Conservation (phyloP, 2,888 invertebrate species). For the Alsophila aescularia region DNA sequence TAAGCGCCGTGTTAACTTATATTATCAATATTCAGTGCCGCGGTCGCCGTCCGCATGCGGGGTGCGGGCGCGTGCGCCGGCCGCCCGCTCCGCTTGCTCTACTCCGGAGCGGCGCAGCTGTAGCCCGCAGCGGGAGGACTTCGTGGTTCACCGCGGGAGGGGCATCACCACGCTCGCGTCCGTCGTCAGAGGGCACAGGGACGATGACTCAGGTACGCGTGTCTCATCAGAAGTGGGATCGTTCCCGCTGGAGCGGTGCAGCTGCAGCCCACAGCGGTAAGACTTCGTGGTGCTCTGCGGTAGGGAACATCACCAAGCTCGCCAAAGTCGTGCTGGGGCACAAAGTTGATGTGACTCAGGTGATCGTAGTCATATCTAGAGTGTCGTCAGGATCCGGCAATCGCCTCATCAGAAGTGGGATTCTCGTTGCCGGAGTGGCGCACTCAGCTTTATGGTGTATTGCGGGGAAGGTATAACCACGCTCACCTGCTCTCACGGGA, state of each 20-base stretch:
- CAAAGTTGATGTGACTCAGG: slow-evolving; percentile 61
- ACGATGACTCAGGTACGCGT: slow-evolving; percentile 56
- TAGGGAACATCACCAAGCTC: slow-evolving; percentile 90
- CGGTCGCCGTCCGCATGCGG: slow-evolving; percentile 77
- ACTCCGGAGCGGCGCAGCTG: slow-evolving; percentile 73
- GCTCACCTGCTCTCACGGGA: too few species aligned
- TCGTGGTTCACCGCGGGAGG: slow-evolving; percentile 92
- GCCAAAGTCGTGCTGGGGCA: slow-evolving; percentile 71
- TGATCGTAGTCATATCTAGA: too few species aligned
- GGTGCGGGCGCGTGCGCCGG: slow-evolving; percentile 50
- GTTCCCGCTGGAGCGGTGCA: slow-evolving; percentile 73
- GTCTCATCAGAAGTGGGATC: too few species aligned
- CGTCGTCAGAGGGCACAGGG: slow-evolving; percentile 56
- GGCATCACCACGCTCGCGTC: slow-evolving; percentile 91
- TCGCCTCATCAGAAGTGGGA: too few species aligned
- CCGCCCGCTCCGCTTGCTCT: slow-evolving; percentile 67
- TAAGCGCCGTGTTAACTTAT: slow-evolving; percentile 3
- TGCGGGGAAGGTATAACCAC: too few species aligned
- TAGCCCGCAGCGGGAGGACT: slow-evolving; percentile 86
- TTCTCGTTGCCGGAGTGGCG: too few species aligned
- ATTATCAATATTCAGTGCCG: slow-evolving; percentile 65
- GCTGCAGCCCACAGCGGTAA: slow-evolving; percentile 82
- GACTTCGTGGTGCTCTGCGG: slow-evolving; percentile 93
- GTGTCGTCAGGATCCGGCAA: too few species aligned
- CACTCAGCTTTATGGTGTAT: too few species aligned